A percentile compares a stretch with the other conserved stretches of the same genome.
phyloP scores from a whole-genome alignment of 2,113 vertebrate genomes.

The Lates calcarifer region DNA sequence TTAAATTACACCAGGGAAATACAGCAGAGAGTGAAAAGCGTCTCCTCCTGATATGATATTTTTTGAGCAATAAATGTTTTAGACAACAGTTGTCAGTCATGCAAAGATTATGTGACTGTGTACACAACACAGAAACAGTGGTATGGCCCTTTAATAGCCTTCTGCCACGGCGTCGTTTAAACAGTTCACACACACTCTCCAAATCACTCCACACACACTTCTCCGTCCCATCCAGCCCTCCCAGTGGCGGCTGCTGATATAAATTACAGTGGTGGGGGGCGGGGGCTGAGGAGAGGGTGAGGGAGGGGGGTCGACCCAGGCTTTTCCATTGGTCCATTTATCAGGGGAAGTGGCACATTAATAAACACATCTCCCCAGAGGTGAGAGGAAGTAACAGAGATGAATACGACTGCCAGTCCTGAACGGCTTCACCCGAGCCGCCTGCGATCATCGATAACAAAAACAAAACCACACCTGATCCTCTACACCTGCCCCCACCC shows the following conservation, averaged over 20 bases:
- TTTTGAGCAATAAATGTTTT: too few relatives aligned
- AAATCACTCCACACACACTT: constrained; percentile 11
- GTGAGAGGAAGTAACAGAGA: constrained; percentile 90
- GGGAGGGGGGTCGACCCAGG: constrained; percentile 82
- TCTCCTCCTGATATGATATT: too few relatives aligned
- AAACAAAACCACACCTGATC: constrained; percentile 77
- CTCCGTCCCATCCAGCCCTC: not conserved
- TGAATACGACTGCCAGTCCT: constrained; percentile 90
- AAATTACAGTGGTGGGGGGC: constrained; percentile 69
- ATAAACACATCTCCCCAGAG: constrained; percentile 95
- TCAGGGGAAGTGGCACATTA: constrained; percentile 93
- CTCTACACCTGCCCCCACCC: not conserved
- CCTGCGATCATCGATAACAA: constrained; percentile 66
- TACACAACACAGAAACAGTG: too few relatives aligned
- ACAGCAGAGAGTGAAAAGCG: too few relatives aligned
- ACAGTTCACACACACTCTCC: constrained; percentile 2
- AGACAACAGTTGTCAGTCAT: too few relatives aligned
- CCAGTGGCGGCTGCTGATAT: constrained; percentile 59
- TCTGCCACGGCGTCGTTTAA: constrained; percentile 23
- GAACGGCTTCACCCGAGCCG: constrained; percentile 83
- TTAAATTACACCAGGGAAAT: too few relatives aligned
- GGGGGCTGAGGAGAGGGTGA: not conserved
- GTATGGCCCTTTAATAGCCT: too few relatives aligned
- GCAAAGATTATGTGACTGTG: too few relatives aligned
- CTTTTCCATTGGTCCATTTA: constrained; percentile 94